phyloP scores from a whole-genome alignment of 2,113 vertebrate species.

The Rhombomys opimus region DNA sequence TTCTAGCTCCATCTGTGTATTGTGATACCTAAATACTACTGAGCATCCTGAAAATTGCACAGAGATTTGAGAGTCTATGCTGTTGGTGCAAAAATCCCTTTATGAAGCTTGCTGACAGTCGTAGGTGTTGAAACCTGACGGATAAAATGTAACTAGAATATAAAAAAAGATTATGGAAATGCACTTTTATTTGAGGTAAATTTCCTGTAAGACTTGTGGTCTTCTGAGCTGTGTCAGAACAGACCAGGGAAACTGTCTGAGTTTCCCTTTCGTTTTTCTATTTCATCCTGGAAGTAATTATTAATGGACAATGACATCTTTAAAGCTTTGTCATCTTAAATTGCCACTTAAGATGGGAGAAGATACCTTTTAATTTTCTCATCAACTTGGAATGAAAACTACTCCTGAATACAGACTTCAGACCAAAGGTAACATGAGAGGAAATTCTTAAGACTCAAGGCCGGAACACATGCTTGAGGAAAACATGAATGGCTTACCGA shows the following conservation, averaged over 20 bases:
- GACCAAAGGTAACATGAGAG: background rate
- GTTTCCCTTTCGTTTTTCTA: conserved; percentile 18
- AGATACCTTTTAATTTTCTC: background rate
- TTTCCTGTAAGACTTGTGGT: background rate
- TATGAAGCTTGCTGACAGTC: background rate
- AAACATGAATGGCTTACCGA: background rate
- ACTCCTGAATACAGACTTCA: background rate
- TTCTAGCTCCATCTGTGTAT: background rate
- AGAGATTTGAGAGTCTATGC: background rate
- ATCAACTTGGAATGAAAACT: background rate
- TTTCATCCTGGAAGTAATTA: background rate
- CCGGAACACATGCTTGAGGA: background rate
- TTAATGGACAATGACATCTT: background rate
- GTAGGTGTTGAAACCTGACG: background rate
- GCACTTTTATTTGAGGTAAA: conserved; percentile 66
- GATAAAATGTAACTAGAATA: conserved; percentile 33
- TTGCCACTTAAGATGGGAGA: background rate
- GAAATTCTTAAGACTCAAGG: background rate
- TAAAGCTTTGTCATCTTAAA: background rate
- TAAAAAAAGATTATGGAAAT: conserved; percentile 63
- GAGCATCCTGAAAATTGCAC: background rate
- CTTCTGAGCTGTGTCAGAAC: conserved; percentile 50
- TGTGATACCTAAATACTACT: background rate
- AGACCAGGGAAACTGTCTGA: conserved; percentile 32
- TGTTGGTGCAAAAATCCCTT: conserved; percentile 12